Base-by-base conservation (phyloP, 2,888 invertebrate genomes). In the Apamea crenata region DNA sequence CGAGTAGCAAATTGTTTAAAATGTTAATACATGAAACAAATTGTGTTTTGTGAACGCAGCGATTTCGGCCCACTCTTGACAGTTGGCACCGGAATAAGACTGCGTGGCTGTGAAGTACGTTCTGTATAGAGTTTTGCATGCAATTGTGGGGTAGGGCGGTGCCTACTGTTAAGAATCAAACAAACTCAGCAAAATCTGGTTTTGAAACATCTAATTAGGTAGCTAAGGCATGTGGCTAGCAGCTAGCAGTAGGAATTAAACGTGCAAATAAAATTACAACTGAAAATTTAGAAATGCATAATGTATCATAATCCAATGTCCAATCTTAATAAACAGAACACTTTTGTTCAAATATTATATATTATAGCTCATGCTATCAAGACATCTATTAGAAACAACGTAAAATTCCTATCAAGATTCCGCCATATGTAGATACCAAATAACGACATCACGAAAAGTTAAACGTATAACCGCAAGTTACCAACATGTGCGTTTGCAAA, bases 11-110 rank as follows among this genome's bases (percentile, higher is more conserved):
- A 78, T 76, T 70, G 61, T 77, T 77, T 72, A n/a, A 29, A 68
- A 77, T 29, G 36, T 29, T 29, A 78, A 67, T n/a, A 32, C 7
- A 21, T 21, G 1, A 76, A 81, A 70, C n/a, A 7, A 32, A 44
- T 82, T 66, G 32, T 66, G 8, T 40, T n/a, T 44, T 72, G n/a
- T 84, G 66, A 74, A 78, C 40, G 53, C 25, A 77, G 67, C 36
- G 8, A 80, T 82, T 80, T 44, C 87, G 2, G 16, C 80, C 81
- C 84, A 88, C 82, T 74, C 73, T 36, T 25, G 56, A 75, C 44
- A 61, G 56, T 88, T 88, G 82, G 89, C 88, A 82, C 59, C 47
- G 32, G 77, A 81, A 78, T 75, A 78, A 56, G 16, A 77, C 47
- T 66, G 25, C 8, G 16, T 29, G 21, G 10, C 29, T 63, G 50